Evolutionary conservation across 2,797 vertebrate species (phyloP), one percentile per base, ranked within the genome.

Genomic region (Peromyscus attwateri): DNA sequence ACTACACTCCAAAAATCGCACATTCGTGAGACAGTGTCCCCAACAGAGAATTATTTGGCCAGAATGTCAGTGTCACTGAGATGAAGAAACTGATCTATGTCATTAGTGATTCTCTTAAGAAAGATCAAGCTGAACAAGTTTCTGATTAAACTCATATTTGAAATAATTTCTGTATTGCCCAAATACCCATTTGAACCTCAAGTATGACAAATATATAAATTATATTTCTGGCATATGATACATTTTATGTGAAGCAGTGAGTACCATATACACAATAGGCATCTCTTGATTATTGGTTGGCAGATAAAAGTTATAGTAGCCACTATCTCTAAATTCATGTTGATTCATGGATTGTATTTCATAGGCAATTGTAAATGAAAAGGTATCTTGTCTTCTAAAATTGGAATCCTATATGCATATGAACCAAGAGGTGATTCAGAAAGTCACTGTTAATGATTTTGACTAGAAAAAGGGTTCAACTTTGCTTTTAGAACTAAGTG

Each of bases 111-210:
- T 92, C 57, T 19, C 52, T 89, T 92, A 93, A 90, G 29, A 93
- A 96, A 68, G 34, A 27, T 40, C 25, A 57, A 62, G 16, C 49
- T 27, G 75, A 60, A 21, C 52, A 84, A 29, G 13, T 60, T 85
- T 87, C 34, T 80, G 49, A 73, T 6, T 94, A 71, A 85, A 87
- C 19, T 49, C 87, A 70, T 49, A 77, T 81, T 87, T 88, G n/a
- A 96, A 97, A 94, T 17, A 34, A 81, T 2, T 91, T 91, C 14
- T 89, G 64, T 5, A 21, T 37, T 82, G 27, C 1, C 25, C 66
- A 94, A 85, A 89, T 29, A 14, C 9, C 2, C 29, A 79, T 66
- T 62, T 71, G 60, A 95, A 66, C 13, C 1, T 90, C 70, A 81
- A 96, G 31, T 87, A 57, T 87, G 66, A n/a, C 8, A 79, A 85